Evolutionary conservation across 1,140 invertebrate genomes (phyloP), one percentile per base, ranked within the genome.

Genomic region (Wiebesia pumilae): DNA sequence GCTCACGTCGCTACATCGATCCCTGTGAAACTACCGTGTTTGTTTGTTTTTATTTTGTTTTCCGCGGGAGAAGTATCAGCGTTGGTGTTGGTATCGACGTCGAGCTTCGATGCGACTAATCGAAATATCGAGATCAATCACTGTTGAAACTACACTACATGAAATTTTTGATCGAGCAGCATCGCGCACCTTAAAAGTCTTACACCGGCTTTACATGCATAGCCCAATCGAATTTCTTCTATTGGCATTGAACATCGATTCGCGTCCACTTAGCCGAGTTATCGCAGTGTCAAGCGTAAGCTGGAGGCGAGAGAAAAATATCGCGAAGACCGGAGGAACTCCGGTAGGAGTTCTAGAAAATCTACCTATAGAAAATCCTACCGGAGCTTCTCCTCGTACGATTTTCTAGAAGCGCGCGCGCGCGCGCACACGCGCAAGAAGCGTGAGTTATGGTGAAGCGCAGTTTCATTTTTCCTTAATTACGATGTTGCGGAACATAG

Each of bases 401-500:
- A 9, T 54, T 54, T 54, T 54, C 51, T 54, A 54, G 24, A 27
- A 14, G 10, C 16, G 35, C 33, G 16, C 30, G 73, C 38, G 35
- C 9, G 3, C 51, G 54, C 47, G 10, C 38, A 7, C 24, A 27
- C 3, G 65, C 47, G 65, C 10, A 30, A 47, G 77, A 14, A 33
- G n/a, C n/a, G 51, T 87, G 84, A 86, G 79, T 88, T 88, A 84
- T 84, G 71, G 78, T 79, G 67, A 81, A 83, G 79, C 84, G 87
- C 90, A 89, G 88, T 90, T 91, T 81, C 89, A 92, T 92, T 92
- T 93, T 91, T 92, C 91, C 90, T 93, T 93, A 93, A 94, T 94
- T 94, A 93, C 90, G 90, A 93, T 93, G 92, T 93, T 93, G 91
- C 90, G 91, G 91, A 92, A 93, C 92, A 93, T 93, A 93, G 93